Evolutionary conservation across 2,888 invertebrate species (phyloP).

Genomic region (Gryllus longicercus): DNA sequence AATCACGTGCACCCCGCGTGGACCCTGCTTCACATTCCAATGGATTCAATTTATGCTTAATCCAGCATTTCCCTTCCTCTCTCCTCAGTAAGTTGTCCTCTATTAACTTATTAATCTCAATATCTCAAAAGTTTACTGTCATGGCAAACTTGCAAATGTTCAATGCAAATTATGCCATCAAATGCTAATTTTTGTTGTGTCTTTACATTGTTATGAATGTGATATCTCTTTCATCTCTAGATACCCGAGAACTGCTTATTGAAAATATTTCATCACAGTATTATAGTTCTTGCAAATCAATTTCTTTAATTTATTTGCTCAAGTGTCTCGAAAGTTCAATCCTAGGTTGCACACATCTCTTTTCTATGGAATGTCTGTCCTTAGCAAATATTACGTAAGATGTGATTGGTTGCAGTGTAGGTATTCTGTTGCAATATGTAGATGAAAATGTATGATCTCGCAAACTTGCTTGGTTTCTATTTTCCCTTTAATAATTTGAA

Average conservation of each 20-base stretch:
- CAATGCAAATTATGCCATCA: no score
- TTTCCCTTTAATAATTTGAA: not conserved
- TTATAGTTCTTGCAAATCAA: no score
- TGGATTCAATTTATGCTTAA: not conserved
- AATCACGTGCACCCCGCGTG: not conserved
- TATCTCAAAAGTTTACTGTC: no score
- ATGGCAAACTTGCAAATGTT: no score
- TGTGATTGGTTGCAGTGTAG: not conserved
- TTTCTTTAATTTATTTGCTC: not conserved
- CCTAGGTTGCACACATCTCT: slow-evolving; percentile 3
- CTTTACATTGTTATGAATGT: no score
- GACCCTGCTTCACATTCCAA: not conserved
- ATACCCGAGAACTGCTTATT: no score
- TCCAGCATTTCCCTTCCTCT: not conserved
- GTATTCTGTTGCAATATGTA: not conserved
- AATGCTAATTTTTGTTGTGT: no score
- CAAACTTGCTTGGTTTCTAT: not conserved
- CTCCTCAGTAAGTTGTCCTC: not conserved
- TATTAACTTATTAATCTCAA: not conserved
- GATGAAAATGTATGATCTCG: not conserved
- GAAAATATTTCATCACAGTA: no score
- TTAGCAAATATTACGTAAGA: not conserved
- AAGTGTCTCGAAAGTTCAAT: not conserved
- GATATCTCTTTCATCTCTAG: no score
- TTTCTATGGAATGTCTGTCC: not conserved